These are phyloP conservation scores for Andrena haemorrhoa DNA, from an alignment of 2,888 invertebrate genomes.

Conservation along the genomic window DNA sequence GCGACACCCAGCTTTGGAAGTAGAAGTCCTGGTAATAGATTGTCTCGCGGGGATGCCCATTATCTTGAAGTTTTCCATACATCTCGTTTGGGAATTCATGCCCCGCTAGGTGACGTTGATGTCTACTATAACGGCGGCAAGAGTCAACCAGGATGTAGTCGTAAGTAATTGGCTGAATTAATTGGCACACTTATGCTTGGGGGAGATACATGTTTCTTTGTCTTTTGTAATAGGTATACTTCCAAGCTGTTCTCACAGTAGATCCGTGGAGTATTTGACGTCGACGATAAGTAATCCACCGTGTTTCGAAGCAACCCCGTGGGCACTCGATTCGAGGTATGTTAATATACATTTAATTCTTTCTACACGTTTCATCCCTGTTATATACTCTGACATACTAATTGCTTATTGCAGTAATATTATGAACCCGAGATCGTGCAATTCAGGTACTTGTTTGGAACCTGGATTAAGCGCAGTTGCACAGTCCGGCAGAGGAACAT, in stretches of 20 bases:
- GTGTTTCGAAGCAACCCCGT: not conserved
- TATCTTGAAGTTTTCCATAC: conserved; percentile 31
- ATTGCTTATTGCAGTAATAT: not conserved
- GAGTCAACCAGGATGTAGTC: conserved; percentile 38
- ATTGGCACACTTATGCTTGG: not conserved
- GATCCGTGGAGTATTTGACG: not conserved
- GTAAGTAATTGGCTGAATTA: not conserved
- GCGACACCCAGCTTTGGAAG: not conserved
- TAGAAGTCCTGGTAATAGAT: fast-evolving
- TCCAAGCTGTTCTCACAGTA: conserved; percentile 7
- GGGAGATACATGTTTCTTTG: not conserved
- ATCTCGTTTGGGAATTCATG: conserved; percentile 6
- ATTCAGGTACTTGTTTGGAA: not conserved
- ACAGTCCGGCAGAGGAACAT: not conserved
- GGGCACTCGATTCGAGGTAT: not conserved
- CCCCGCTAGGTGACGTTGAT: not conserved
- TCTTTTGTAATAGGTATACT: conserved; percentile 10
- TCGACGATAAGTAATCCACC: not conserved
- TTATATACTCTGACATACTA: not conserved
- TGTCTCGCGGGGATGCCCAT: conserved; percentile 24
- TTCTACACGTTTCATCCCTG: not conserved
- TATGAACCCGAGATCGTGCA: not conserved
- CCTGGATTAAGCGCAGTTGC: not conserved
- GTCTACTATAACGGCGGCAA: conserved; percentile 12
- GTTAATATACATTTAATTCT: not conserved